Evolutionary conservation across 1,140 invertebrate genomes (phyloP), one percentile per base, ranked within the genome.

Genomic region (Drosophila nannoptera): DNA sequence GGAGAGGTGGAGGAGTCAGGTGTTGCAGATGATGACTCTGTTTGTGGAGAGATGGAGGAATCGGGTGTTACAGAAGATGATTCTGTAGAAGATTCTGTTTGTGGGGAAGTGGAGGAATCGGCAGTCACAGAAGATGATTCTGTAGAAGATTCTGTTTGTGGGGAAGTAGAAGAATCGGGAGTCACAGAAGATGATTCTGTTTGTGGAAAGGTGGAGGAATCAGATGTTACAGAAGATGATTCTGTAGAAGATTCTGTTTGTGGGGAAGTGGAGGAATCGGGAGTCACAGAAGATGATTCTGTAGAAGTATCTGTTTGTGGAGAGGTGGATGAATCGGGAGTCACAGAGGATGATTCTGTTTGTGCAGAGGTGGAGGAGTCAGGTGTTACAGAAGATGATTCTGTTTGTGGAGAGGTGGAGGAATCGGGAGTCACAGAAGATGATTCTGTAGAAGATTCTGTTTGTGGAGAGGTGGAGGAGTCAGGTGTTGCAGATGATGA

Each of bases 11-110:
- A 45, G 5, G 53, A 32, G 4, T 45, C 52, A 0, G 54, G 31
- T 35, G 5, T 2, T 32, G 14, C 14, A 7, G 62, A 59, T 7
- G 69, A 31, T 0, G 53, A 32, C 2, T 69, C 61, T 22, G 22
- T 22, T 22, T 11, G 69, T 70, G 2, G 71, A 46, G 0, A 22
- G 22, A 33, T 66, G 1, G 61, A 48, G 5, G 59, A 12, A 4
- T 59, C n/a, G 16, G 50, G 7, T 32, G 60, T 6, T 3, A 22
- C 22, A 22, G 22, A 22, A 2, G 65, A 46, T 29, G 68, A 54
- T 5, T 69, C 76, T 22, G 22, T 22, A 2, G 65, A 46, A 29
- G 68, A 54, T 5, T 69, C 76, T 22, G 22, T 22, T 22, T 31
- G 36, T 61, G 4, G 66, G 16, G 67, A 45, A 6, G 60, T 56